Base-by-base conservation (phyloP, 2,888 invertebrate genomes). In the Yponomeuta plumbellus region DNA sequence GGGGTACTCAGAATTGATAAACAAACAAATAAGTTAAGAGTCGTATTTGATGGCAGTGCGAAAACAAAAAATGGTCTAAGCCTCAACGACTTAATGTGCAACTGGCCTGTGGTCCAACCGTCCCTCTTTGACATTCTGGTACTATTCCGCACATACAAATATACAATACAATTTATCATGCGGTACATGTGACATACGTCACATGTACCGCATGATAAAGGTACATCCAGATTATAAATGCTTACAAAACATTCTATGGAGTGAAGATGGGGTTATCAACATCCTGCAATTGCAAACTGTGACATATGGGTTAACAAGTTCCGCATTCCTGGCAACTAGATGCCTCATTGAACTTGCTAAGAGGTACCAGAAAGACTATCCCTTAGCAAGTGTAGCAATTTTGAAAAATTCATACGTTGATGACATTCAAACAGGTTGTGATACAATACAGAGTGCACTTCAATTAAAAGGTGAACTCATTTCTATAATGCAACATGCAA, bases 61-160 rank as follows among this genome's bases (percentile, higher is more conserved):
- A 66, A 66, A 64, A 66, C 66, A n/a, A 64, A 64, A 58, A 63
- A 39, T n/a, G 58, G 66, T 17, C 63, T 63, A 44, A 34, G 67
- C 40, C 58, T 69, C 11, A 69, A 69, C 67, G 68, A 69, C 40
- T n/a, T 68, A 4, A 40, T 68, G 52, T 67, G 67, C 21, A 69
- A 70, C 23, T 68, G 70, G 1, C 69, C 68, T n/a, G 52, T 68
- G 11, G 66, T 69, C 0, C 69, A 68, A 20, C 58, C n/a, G 11
- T 58, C 58, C 21, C 20, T 58, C 13, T 58, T 58, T 21, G 58
- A 58, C 11, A 58, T 58, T 20, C 17, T 58, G 11, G 4, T 58
- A 20, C 21, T 58, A 58, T 58, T 58, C 21, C 58, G 21, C 11
- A 58, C 58, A 10, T 58, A 58, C 21, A 58, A 58, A 58, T 58